Conservation (phyloP, 2,113 vertebrate species). For the Ranitomeya variabilis region DNA sequence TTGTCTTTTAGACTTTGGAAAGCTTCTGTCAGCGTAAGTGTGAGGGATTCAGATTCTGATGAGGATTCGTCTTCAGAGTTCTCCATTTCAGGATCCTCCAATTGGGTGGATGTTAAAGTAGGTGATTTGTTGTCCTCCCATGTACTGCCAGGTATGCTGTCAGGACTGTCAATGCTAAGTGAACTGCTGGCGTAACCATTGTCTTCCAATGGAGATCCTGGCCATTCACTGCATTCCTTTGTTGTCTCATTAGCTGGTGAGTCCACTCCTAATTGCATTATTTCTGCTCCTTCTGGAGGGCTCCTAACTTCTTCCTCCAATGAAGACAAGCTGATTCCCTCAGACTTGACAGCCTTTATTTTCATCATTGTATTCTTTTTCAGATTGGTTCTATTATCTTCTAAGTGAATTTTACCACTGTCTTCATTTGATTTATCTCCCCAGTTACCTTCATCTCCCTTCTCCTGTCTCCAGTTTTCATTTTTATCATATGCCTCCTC, state of each 20-base stretch:
- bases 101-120: background rate
- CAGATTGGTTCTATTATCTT: constrained; percentile 66
- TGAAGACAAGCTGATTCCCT: constrained; percentile 39
- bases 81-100: background rate
- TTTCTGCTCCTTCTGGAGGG: constrained; percentile 88
- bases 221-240: constrained; percentile 49
- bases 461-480: constrained; percentile 83
- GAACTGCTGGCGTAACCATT: constrained; percentile 84
- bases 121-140: constrained; percentile 60
- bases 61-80: constrained; percentile 41
- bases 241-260: constrained; percentile 8
- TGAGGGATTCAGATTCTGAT: constrained; percentile 65
- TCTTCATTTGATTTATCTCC: constrained; percentile 62
- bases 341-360: constrained; percentile 48
- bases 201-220: constrained; percentile 80
- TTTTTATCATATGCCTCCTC: constrained; percentile 76
- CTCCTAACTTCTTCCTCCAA: constrained; percentile 69
- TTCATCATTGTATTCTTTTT: constrained; percentile 66
- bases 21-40: constrained; percentile 78
- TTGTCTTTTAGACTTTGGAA: constrained; percentile 87
- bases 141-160: constrained; percentile 63
- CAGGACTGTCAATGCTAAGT: constrained; percentile 77
- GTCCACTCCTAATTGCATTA: constrained; percentile 58
- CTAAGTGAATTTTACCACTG: constrained; percentile 45
- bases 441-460: constrained; percentile 61